These are phyloP conservation scores for Drosophila ambigua DNA, from an alignment of 1,140 invertebrate genomes.

Conservation along the genomic window DNA sequence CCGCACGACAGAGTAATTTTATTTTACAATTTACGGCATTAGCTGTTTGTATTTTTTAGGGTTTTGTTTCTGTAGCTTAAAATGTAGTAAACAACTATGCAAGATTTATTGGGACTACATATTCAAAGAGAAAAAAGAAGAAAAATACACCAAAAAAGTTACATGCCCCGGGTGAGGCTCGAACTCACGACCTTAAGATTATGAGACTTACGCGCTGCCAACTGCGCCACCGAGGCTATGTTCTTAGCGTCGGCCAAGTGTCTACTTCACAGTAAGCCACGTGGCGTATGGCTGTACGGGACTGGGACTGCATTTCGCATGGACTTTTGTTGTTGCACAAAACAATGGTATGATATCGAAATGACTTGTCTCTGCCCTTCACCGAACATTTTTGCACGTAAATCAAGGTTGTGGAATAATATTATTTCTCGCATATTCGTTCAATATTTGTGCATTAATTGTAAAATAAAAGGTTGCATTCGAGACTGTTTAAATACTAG, in stretches of 20 bases:
- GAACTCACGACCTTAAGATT: conserved; percentile 99
- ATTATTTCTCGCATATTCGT: conserved; percentile 37
- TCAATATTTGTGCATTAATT: conserved; percentile 14
- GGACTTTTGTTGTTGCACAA: conserved; percentile 13
- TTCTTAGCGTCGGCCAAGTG: conserved; percentile 16
- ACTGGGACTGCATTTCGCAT: conserved; percentile 3
- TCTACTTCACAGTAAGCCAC: conserved; percentile 45
- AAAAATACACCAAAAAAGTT: conserved; percentile 84
- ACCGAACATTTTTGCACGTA: conserved; percentile 68
- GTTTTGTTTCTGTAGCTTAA: neutral
- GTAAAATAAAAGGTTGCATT: conserved; percentile 26
- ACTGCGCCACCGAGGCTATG: conserved; percentile 94
- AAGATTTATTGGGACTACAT: neutral
- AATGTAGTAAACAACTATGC: conserved; percentile 32
- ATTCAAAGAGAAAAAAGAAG: neutral
- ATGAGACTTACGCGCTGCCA: conserved; percentile 98
- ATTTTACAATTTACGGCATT: conserved; percentile 36
- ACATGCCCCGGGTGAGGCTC: conserved; percentile 95
- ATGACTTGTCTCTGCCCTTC: conserved; percentile 14
- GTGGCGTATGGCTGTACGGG: conserved; percentile 29
- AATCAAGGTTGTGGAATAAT: conserved; percentile 37
- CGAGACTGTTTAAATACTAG: conserved; percentile 9
- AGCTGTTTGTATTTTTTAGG: conserved; percentile 12
- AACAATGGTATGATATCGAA: conserved; percentile 22
- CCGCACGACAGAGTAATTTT: conserved; percentile 64